A percentile compares a stretch with the other conserved stretches of the same genome.
These are phyloP conservation scores for Malthinus seriepunctatus DNA, from an alignment of 2,888 invertebrate species.

Conservation along the genomic window DNA sequence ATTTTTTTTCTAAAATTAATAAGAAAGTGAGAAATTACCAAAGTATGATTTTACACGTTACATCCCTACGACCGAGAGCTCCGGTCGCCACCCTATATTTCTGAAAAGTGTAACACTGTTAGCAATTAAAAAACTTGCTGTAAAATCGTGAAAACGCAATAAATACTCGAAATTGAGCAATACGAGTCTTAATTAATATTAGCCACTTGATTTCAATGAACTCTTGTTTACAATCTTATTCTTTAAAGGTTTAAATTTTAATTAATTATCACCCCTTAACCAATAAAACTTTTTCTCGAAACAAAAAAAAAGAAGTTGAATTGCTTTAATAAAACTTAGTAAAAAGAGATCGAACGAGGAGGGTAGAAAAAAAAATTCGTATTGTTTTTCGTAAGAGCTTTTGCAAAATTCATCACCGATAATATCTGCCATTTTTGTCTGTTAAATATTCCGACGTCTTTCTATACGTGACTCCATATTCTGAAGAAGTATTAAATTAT, in stretches of 20 bases:
- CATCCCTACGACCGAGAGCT: too few relatives aligned
- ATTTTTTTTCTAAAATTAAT: too few relatives aligned
- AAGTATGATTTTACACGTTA: too few relatives aligned
- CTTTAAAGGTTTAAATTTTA: conserved; percentile 35
- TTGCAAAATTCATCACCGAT: conserved; percentile 30
- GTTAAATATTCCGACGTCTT: conserved; percentile 48
- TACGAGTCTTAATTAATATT: conserved; percentile 32
- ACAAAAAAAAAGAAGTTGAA: neutral
- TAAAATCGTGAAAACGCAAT: conserved; percentile 8
- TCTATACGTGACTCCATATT: conserved; percentile 51
- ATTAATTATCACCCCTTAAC: conserved; percentile 32
- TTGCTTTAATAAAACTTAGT: conserved; percentile 21
- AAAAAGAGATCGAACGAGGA: neutral
- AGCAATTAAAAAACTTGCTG: neutral
- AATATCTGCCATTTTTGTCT: conserved; percentile 36
- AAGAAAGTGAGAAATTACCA: too few relatives aligned
- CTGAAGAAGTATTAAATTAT: conserved; percentile 53
- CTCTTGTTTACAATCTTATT: conserved; percentile 28
- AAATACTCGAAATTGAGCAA: conserved; percentile 24
- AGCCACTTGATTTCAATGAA: conserved; percentile 26
- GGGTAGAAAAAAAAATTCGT: neutral
- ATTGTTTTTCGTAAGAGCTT: conserved; percentile 22
- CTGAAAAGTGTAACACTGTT: neutral
- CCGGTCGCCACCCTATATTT: too few relatives aligned
- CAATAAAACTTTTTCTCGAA: conserved; percentile 24